Percentiles rank a stretch among this genome's conserved stretches.
phyloP scores from a whole-genome alignment of 2,113 vertebrate species.

The Cygnus atratus region DNA sequence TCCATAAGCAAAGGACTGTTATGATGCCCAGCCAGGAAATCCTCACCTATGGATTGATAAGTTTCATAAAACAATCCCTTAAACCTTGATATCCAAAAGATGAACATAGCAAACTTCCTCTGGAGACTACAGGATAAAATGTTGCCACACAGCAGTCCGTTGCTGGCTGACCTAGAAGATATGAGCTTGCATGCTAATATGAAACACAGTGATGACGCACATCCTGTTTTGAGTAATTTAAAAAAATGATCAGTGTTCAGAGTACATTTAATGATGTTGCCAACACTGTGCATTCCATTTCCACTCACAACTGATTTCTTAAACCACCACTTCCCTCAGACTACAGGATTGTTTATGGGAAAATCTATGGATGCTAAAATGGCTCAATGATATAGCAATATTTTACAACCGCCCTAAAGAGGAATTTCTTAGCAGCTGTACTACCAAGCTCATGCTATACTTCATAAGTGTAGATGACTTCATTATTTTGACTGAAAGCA shows the following conservation, averaged over 20 bases:
- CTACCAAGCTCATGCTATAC: background rate
- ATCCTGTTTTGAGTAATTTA: background rate
- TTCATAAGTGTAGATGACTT: background rate
- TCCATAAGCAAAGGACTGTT: background rate
- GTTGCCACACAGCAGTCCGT: background rate
- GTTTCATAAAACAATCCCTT: background rate
- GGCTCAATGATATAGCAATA: background rate
- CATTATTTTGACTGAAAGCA: background rate
- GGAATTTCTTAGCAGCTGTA: background rate
- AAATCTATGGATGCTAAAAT: background rate
- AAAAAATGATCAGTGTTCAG: background rate
- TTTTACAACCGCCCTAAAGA: background rate
- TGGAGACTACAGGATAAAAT: background rate
- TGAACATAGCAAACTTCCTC: background rate
- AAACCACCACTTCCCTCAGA: background rate
- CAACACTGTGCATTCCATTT: background rate
- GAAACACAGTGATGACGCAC: background rate
- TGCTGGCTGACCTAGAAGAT: background rate
- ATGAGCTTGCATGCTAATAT: background rate
- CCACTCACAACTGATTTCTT: background rate
- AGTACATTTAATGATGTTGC: background rate
- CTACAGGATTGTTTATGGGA: background rate
- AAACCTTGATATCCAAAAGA: background rate
- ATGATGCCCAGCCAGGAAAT: background rate
- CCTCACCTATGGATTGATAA: background rate